These are phyloP conservation scores for Eubucco bourcierii DNA, from an alignment of 2,113 vertebrate species.

Conservation along the genomic window DNA sequence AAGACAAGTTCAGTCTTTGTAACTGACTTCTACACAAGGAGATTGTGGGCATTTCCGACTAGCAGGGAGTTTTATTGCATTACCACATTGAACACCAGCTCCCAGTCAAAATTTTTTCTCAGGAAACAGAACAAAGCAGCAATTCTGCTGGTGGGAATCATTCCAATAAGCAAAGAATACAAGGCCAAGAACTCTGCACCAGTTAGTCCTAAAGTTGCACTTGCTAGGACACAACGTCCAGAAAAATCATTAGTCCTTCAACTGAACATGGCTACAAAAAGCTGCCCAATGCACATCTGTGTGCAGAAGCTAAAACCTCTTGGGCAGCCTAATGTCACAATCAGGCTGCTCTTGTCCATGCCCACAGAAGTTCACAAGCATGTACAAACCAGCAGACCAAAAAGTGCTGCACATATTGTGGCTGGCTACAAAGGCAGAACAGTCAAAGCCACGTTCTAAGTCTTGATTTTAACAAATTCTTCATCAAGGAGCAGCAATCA, in stretches of 20 bases:
- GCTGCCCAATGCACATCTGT: fast-evolving
- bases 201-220: neutral
- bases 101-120: neutral
- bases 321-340: neutral
- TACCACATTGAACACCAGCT: neutral
- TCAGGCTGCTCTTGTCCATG: neutral
- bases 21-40: neutral
- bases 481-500: neutral
- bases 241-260: neutral
- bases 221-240: neutral
- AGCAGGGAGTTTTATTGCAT: neutral
- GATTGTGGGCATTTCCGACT: neutral
- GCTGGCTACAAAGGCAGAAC: neutral
- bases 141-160: neutral
- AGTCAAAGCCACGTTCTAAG: neutral
- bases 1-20: neutral
- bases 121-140: neutral
- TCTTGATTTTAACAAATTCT: neutral
- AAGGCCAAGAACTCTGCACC: neutral
- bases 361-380: neutral
- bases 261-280: neutral
- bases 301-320: neutral
- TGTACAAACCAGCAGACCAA: neutral
- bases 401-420: fast-evolving
- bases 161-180: neutral